Percentiles rank a stretch among this genome's conserved stretches.
phyloP scores from a whole-genome alignment of 2,888 invertebrate species.

The Lasiommata megera region DNA sequence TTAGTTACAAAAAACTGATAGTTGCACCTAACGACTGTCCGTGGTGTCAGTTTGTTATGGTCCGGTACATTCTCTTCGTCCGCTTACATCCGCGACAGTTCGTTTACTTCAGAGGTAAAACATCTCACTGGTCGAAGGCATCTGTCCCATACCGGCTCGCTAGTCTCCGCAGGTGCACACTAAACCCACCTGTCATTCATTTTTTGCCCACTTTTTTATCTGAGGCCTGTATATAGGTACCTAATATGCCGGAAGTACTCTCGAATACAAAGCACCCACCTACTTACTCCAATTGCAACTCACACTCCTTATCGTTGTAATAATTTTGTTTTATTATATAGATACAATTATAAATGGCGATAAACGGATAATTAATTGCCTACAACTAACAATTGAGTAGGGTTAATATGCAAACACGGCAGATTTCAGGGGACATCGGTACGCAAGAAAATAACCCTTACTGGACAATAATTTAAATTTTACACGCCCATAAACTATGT shows the following conservation, averaged over 20 bases:
- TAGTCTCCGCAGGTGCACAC: conserved; percentile 53
- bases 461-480: too few species aligned
- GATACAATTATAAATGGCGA: neutral
- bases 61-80: too few species aligned
- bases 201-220: conserved; percentile 52
- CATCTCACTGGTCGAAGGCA: conserved; percentile 35
- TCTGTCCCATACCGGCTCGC: conserved; percentile 49
- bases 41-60: too few species aligned
- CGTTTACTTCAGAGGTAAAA: neutral
- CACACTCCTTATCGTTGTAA: neutral
- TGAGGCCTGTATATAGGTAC: conserved; percentile 34
- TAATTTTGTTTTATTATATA: neutral
- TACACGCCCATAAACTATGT: too few species aligned
- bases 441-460: too few species aligned
- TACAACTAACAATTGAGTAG: too few species aligned
- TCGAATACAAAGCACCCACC: conserved; percentile 15
- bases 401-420: too few species aligned
- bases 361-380: neutral
- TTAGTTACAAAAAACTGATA: too few species aligned
- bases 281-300: neutral
- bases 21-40: too few species aligned
- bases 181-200: conserved; percentile 63
- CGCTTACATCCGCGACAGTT: too few species aligned
- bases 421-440: too few species aligned
- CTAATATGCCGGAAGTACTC: conserved; percentile 41